Evolutionary conservation across 2,888 invertebrate genomes (phyloP).

Genomic region (Tetrapedia diversipes): DNA sequence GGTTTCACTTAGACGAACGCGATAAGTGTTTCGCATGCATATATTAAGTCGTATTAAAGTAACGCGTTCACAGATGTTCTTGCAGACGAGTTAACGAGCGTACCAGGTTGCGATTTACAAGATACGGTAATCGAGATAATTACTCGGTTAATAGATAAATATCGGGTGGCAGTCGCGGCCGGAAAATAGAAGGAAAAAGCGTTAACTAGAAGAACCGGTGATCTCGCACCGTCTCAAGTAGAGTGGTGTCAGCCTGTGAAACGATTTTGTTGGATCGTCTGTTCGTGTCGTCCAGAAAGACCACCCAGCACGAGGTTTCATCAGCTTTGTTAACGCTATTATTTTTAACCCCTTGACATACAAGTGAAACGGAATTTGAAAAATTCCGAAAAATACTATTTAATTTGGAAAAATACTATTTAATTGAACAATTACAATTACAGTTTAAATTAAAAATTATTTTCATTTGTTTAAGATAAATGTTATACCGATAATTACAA

Average conservation of each 20-base stretch:
- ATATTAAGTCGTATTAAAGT: not conserved
- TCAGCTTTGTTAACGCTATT: too few species aligned
- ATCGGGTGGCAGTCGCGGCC: not conserved
- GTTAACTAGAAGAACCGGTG: slow-evolving; percentile 34
- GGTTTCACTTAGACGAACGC: too few species aligned
- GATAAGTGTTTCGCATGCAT: too few species aligned
- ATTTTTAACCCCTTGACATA: too few species aligned
- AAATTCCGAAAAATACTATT: too few species aligned
- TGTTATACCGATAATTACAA: too few species aligned
- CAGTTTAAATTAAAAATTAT: too few species aligned
- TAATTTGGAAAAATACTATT: too few species aligned
- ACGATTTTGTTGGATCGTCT: slow-evolving; percentile 42
- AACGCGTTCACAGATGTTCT: not conserved
- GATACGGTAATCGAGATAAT: slow-evolving; percentile 30
- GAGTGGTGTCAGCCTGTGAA: slow-evolving; percentile 26
- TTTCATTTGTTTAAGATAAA: too few species aligned
- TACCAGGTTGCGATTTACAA: slow-evolving; percentile 12
- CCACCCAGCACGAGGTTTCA: slow-evolving; percentile 63
- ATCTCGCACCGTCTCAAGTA: slow-evolving; percentile 25
- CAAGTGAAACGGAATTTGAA: too few species aligned
- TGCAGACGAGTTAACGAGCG: slow-evolving; percentile 9
- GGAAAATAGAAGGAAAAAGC: slow-evolving; percentile 33
- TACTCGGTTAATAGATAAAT: slow-evolving; percentile 49
- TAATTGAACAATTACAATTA: too few species aligned
- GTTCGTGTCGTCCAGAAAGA: slow-evolving; percentile 55